These are phyloP conservation scores for Zygogramma bicolorata DNA, from an alignment of 2,888 invertebrate genomes.

Conservation along the genomic window DNA sequence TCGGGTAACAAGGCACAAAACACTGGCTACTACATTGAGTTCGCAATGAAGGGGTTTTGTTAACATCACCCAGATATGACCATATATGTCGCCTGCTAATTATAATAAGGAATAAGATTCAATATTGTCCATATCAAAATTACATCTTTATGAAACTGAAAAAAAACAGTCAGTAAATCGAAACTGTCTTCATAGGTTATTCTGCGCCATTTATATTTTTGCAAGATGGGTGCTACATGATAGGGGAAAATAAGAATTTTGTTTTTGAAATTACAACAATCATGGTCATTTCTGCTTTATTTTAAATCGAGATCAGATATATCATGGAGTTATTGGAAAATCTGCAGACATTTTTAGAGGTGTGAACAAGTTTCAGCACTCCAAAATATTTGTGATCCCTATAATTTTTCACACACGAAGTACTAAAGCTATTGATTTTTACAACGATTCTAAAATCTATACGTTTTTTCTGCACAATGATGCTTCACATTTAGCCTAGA, in stretches of 20 bases:
- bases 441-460: constrained; percentile 48
- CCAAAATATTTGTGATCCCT: constrained; percentile 37
- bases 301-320: constrained; percentile 36
- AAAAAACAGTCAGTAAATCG: too few relatives aligned
- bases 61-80: constrained; percentile 41
- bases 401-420: constrained; percentile 31
- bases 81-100: constrained; percentile 13
- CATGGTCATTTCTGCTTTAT: constrained; percentile 38
- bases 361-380: constrained; percentile 10
- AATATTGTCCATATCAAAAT: not conserved
- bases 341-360: not conserved
- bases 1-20: constrained; percentile 65
- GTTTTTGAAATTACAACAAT: constrained; percentile 4
- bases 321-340: constrained; percentile 25
- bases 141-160: not conserved
- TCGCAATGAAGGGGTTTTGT: constrained; percentile 51
- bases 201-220: not conserved
- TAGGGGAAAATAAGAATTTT: not conserved
- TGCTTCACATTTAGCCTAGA: constrained; percentile 36
- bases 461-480: constrained; percentile 42
- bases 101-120: not conserved
- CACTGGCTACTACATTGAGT: constrained; percentile 64
- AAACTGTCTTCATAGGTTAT: too few relatives aligned
- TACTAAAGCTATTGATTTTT: constrained; percentile 47
- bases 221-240: too few relatives aligned